Conservation (phyloP, 2,797 vertebrate species). For the Odontamblyopus lacepedii region DNA sequence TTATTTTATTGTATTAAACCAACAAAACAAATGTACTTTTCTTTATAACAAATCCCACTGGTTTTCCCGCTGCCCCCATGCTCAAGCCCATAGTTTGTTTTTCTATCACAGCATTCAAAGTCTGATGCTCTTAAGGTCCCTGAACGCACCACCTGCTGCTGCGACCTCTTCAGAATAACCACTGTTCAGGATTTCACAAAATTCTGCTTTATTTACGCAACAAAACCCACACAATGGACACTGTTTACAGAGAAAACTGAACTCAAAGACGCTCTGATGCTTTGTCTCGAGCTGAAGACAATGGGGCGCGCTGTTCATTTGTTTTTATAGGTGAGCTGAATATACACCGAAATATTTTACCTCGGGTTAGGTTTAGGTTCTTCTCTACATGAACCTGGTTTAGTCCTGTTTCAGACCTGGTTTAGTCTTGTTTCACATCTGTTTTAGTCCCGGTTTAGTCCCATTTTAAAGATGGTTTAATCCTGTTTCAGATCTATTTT, state of each 20-base stretch:
- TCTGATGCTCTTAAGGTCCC: background rate
- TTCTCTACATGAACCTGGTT: no score
- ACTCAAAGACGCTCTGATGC: background rate
- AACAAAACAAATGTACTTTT: background rate
- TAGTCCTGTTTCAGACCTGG: no score
- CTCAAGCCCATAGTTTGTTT: background rate
- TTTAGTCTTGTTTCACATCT: no score
- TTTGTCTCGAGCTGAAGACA: background rate
- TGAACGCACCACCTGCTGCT: background rate
- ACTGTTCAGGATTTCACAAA: background rate
- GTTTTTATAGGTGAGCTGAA: background rate
- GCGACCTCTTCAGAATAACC: slow-evolving; percentile 1
- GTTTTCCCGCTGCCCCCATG: background rate
- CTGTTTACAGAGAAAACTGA: background rate
- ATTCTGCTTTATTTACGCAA: background rate
- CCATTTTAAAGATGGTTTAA: no score
- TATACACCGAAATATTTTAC: background rate
- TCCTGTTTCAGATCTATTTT: no score
- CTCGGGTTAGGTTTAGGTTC: background rate
- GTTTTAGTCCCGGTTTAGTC: no score
- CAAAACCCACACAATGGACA: background rate
- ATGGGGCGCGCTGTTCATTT: background rate
- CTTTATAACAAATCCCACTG: background rate
- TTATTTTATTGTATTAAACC: background rate
- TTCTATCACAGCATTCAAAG: background rate